Base-by-base conservation (phyloP, 2,888 invertebrate genomes). In the Ernsta delagoae region DNA sequence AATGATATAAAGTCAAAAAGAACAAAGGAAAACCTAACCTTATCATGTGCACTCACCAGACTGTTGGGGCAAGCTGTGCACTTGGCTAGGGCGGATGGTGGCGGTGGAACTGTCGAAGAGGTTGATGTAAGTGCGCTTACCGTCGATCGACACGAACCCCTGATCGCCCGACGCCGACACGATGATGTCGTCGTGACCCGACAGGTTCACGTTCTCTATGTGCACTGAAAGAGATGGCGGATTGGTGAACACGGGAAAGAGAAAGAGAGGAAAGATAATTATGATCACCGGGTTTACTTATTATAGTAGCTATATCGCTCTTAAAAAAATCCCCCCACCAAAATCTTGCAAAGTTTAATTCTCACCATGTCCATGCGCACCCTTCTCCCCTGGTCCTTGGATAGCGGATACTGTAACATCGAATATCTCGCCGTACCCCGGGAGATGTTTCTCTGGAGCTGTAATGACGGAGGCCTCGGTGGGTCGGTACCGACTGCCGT, bases 61-160 rank as follows among this genome's bases (percentile, higher is more conserved):
- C 71, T 82, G 85, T 5, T 86, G 88, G 0, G 78, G 81, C 34
- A 72, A 83, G 8, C 16, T 50, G 16, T 50, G 50, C 6, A 50
- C 50, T 24, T 50, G 50, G 24, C 50, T 50, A 8, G 50, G 50
- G 7, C 50, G 8, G 65, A 78, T 85, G 5, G 90, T 86, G 43
- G 94, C 88, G 4, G 91, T 87, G 36, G 94, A 89, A 8, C 95
- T 96, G 72, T 96, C 97, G 83, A 98, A 97, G 54, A 98, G 93
- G 90, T 97, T 97, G 76, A 98, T 94, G 83, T 98, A 98, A 0
- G 98, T 98, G 78, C 97, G 94, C 89, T 98, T 97, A 48, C 98
- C 98, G 82, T 98, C 98, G 70, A 98, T 98, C 34, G 97, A 98
- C 12, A 98, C 98, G 87, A 97, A 98, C 36, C 97, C 97, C 80